Evolutionary conservation across 2,797 vertebrate genomes (phyloP).

Genomic region (Pangasius djambal): DNA sequence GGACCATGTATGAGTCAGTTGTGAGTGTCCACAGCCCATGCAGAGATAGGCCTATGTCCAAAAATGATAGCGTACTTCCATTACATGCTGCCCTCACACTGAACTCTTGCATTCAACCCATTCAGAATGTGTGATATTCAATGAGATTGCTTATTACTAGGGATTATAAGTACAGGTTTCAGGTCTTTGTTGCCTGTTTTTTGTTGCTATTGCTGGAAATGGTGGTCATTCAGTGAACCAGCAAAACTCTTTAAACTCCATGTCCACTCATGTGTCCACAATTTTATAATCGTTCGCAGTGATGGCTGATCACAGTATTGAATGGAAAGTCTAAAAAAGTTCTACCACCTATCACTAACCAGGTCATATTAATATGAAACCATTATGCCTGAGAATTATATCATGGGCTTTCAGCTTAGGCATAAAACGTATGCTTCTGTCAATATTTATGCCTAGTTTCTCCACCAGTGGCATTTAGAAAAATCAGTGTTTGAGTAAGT

Average conservation of each 20-base stretch:
- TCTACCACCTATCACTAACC: background rate
- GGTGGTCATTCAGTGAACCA: background rate
- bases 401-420: background rate
- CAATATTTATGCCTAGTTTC: background rate
- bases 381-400: background rate
- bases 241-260: background rate
- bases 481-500: background rate
- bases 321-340: background rate
- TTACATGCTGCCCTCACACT: background rate
- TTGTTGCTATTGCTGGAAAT: background rate
- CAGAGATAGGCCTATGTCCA: slow-evolving; percentile 22
- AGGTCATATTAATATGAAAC: background rate
- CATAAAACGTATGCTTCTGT: background rate
- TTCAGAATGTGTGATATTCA: background rate
- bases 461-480: background rate
- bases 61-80: background rate
- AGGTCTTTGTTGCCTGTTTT: background rate
- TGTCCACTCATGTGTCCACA: background rate
- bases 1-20: slow-evolving; percentile 49
- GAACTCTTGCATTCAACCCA: background rate
- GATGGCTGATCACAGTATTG: background rate
- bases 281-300: background rate
- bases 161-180: background rate
- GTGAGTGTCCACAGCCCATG: slow-evolving; percentile 7
- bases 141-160: background rate